Evolutionary conservation across 2,888 invertebrate species (phyloP), one percentile per base, ranked within the genome.

Genomic region (Ichneumon xanthorius): DNA sequence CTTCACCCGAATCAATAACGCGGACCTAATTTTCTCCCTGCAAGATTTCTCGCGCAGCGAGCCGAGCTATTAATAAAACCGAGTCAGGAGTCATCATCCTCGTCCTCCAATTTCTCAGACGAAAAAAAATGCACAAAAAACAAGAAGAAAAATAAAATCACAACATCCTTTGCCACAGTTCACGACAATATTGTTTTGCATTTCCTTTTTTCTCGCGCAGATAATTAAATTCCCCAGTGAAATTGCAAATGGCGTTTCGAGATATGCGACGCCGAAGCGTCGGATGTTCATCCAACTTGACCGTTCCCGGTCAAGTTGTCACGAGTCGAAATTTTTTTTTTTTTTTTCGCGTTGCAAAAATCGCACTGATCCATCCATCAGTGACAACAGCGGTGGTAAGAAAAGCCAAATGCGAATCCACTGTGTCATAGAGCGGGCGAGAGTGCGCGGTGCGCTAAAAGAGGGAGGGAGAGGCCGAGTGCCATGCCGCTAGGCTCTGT

Each of bases 401-500:
- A 33, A 33, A 63, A 33, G 33, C 30, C 30, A 33, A 33, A 63
- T 30, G 30, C n/a, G 61, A 63, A 63, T 63, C 30, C 33, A 33
- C 33, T 2, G 63, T 63, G 63, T 26, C 33, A 33, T 33, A 63
- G 63, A 63, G n/a, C 14, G 30, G 63, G 33, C 16, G 33, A 63
- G 70, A 33, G 78, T 70, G 78, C 58, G 61, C 50, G 63, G 53
- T 63, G 72, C 53, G 40, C 58, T 45, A 48, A 48, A 48, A 16
- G 45, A 48, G 68, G 26, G 9, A 55, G 67, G 61, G 63, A 53
- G 72, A 33, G 53, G 16, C 53, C 19, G 72, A 72, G 72, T 80
- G 71, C 72, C 63, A 65, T 65, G 55, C 45, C 73, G 65, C 72
- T 80, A 33, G 30, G 67, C 72, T 63, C 63, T 78, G 86, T 80